These are phyloP conservation scores for Pogonus chalceus DNA, from an alignment of 1,140 invertebrate species.

Conservation along the genomic window DNA sequence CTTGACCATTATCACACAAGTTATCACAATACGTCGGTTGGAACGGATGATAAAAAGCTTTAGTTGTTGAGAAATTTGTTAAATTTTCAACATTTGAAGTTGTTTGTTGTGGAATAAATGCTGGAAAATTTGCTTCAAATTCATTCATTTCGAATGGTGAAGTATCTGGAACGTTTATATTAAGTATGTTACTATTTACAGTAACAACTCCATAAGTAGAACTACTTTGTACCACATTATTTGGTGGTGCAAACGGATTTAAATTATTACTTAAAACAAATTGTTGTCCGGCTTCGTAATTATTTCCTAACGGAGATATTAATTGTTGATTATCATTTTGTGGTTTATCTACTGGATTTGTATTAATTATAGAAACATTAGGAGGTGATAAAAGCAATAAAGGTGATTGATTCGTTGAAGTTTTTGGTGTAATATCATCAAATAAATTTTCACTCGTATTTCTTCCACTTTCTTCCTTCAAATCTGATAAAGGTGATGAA, in stretches of 20 bases:
- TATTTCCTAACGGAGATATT: not conserved
- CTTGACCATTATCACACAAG: not conserved
- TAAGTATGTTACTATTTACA: conserved; percentile 19
- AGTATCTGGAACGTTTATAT: conserved; percentile 16
- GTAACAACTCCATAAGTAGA: conserved; percentile 24
- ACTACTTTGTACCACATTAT: conserved; percentile 15
- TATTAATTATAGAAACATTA: too few relatives aligned
- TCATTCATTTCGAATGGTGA: not conserved
- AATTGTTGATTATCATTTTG: not conserved
- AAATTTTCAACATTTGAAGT: not conserved
- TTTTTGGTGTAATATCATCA: conserved; percentile 8
- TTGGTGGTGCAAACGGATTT: conserved; percentile 21
- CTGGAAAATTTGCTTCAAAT: not conserved
- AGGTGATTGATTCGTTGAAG: conserved; percentile 3
- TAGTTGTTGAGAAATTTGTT: not conserved
- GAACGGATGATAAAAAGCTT: not conserved
- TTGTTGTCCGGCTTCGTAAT: not conserved
- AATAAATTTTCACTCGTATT: conserved; percentile 3
- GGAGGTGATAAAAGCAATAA: not conserved
- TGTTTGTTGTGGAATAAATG: not conserved
- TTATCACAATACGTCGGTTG: not conserved
- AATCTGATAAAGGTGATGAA: conserved; percentile 31
- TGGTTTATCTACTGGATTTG: too few relatives aligned
- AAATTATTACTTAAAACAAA: conserved; percentile 10
- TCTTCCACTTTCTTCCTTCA: conserved; percentile 14